These are phyloP conservation scores for Clarias gariepinus DNA, from an alignment of 2,113 vertebrate genomes.

Conservation along the genomic window DNA sequence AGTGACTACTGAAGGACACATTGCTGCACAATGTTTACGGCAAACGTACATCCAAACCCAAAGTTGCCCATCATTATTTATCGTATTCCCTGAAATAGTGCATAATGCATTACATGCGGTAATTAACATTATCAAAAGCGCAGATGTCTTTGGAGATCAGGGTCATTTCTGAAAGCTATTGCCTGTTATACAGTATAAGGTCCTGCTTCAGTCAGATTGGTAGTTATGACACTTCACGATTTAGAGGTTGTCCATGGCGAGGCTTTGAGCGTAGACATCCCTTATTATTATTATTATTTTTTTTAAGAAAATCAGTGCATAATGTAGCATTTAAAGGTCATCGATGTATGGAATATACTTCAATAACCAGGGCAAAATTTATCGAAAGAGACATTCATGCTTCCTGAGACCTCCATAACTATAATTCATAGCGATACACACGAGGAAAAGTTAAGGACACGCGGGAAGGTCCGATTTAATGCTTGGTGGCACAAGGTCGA, in stretches of 20 bases:
- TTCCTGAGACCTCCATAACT: slow-evolving; percentile 24
- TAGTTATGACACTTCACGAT: not conserved
- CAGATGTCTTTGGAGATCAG: not conserved
- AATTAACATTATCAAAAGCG: slow-evolving; percentile 20
- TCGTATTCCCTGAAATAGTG: slow-evolving; percentile 30
- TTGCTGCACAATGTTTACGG: not conserved
- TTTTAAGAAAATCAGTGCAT: slow-evolving; percentile 33
- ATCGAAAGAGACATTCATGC: slow-evolving; percentile 13
- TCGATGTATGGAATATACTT: slow-evolving; percentile 28
- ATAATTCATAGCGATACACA: slow-evolving; percentile 42
- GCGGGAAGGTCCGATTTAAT: slow-evolving; percentile 32
- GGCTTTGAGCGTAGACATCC: not conserved
- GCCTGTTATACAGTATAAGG: not conserved
- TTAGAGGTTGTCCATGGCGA: not conserved
- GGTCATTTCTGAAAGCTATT: slow-evolving; percentile 30
- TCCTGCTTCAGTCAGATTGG: slow-evolving; percentile 14
- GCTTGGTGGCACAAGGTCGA: slow-evolving; percentile 25
- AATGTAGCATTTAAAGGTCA: slow-evolving; percentile 30
- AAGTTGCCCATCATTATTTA: slow-evolving; percentile 15
- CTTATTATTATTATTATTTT: not conserved
- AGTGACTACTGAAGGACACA: not conserved
- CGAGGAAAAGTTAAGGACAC: slow-evolving; percentile 47
- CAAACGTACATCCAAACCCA: not conserved
- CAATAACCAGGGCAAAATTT: slow-evolving; percentile 35
- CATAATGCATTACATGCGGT: not conserved